Conservation (phyloP, 2,888 invertebrate species). For the Ophonus ardosiacus region DNA sequence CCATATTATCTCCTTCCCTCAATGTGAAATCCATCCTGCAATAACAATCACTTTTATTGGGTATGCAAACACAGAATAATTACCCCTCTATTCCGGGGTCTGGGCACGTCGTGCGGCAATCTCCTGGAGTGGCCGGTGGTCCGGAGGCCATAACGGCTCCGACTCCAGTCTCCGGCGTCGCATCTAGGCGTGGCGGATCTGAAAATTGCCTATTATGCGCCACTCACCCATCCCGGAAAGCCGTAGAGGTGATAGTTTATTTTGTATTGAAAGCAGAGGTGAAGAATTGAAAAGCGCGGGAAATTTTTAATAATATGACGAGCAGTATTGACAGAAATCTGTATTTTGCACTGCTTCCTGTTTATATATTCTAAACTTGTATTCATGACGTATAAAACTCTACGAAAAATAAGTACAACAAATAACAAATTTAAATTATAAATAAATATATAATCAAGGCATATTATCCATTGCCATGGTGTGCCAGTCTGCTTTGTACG, state of each 20-base stretch:
- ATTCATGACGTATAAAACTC: no score
- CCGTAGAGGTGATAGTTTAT: background rate
- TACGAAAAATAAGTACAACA: no score
- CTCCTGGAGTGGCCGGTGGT: conserved; percentile 47
- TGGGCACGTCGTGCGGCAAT: conserved; percentile 57
- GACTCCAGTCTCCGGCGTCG: background rate
- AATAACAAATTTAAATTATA: no score
- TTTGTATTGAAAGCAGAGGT: background rate
- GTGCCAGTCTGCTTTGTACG: no score
- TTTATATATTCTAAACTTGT: no score
- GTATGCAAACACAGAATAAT: conserved; percentile 39
- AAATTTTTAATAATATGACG: background rate
- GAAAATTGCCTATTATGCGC: conserved; percentile 61
- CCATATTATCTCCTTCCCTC: background rate
- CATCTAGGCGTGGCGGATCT: conserved; percentile 48
- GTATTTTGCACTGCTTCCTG: no score
- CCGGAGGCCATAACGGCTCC: conserved; percentile 50
- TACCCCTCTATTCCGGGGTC: conserved; percentile 29
- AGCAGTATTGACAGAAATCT: background rate
- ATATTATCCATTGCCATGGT: no score
- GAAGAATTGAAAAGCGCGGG: background rate
- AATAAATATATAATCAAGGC: no score
- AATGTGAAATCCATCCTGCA: background rate
- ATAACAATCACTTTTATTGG: conserved; percentile 27
- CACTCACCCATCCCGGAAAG: conserved; percentile 20